Base-by-base conservation (phyloP, 2,113 vertebrate species). In the Barbus barbus region DNA sequence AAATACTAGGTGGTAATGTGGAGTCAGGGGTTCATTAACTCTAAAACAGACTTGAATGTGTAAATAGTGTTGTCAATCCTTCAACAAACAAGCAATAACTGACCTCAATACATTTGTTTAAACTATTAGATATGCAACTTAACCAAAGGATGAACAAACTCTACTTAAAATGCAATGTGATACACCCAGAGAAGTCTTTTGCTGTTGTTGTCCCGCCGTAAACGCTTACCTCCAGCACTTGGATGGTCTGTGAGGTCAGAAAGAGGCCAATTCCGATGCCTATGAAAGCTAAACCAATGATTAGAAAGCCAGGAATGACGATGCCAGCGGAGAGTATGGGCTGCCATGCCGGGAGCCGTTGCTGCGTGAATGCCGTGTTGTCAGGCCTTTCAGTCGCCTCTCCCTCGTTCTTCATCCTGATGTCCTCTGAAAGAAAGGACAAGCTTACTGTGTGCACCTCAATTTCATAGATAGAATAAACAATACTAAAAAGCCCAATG, bases 321-420 rank as follows among this genome's bases (percentile, higher is more conserved):
- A 96, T 96, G 33, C 96, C 89, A 33, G 96, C 96, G 0, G 97
- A 97, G 72, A 97, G 93, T 82, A 97, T 94, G 22, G 96, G 97
- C 93, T 97, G 97, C 96, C 97, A 97, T 78, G 96, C 96, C 0
- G 96, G 96, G 74, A 97, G 96, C 72, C 96, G 93, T 92, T 97
- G 97, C 93, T 97, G 97, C 0, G 95, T 97, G 92, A 97, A 97
- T 48, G 97, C 96, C 0, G 97, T 97, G 94, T 96, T 97, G 90
- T 97, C 96, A 0, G 97, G 96, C 90, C 94, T 93, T 67, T 96
- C 93, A 0, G 79, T 36, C 2, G 67, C 84, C 41, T 90, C 87
- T 2, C 74, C 24, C n/a, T 90, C 87, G 6, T 90, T 92, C 78
- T 90, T 88, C 91, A 93, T 95, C 72, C 41, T 53, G 5, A 56